A percentile compares a stretch with the other conserved stretches of the same genome.
phyloP scores from a whole-genome alignment of 2,113 vertebrate species.

The Camelus dromedarius region DNA sequence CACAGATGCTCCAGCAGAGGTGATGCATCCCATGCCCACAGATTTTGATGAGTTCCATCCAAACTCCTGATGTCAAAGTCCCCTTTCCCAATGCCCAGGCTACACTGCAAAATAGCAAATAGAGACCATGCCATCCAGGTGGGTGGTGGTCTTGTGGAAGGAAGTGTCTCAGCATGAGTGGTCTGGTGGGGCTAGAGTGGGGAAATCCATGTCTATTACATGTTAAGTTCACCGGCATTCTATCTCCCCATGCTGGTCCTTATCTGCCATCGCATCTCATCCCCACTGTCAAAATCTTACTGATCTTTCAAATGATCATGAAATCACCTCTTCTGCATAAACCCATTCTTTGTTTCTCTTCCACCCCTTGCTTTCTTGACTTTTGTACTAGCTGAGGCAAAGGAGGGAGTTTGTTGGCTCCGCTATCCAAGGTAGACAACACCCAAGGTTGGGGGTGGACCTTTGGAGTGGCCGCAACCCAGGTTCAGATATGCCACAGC shows the following conservation, averaged over 20 bases:
- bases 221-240: neutral
- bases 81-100: neutral
- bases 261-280: neutral
- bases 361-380: neutral
- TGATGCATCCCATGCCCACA: neutral
- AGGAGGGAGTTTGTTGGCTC: neutral
- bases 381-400: neutral
- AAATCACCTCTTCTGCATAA: neutral
- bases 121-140: neutral
- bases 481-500: neutral
- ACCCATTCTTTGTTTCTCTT: neutral
- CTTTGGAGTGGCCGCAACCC: neutral
- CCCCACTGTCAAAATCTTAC: neutral
- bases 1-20: neutral
- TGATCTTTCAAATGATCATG: neutral
- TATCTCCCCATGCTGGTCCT: neutral
- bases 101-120: neutral
- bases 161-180: neutral
- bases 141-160: neutral
- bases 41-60: neutral
- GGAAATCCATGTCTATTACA: neutral
- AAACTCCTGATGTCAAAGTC: neutral
- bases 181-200: too few relatives aligned
- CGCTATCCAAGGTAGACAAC: neutral
- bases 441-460: neutral